Evolutionary conservation across 2,797 vertebrate species (phyloP).

Genomic region (Balearica regulorum): DNA sequence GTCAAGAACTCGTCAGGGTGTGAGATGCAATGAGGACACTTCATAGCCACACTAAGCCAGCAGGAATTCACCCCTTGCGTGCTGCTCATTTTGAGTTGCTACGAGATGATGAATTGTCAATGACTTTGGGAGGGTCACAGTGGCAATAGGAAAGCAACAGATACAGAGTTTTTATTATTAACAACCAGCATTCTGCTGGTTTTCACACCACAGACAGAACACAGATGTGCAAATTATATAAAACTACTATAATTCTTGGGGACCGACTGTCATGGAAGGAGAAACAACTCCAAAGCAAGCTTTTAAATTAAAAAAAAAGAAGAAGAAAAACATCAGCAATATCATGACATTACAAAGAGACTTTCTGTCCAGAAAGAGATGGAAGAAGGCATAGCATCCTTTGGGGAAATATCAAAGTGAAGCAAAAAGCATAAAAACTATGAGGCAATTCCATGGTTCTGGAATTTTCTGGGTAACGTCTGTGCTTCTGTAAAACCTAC

Average conservation of each 20-base stretch:
- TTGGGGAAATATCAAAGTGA: neutral
- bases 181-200: neutral
- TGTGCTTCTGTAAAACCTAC: neutral
- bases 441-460: neutral
- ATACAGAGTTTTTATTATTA: neutral
- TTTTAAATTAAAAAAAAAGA: neutral
- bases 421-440: neutral
- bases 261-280: neutral
- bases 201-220: neutral
- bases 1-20: neutral
- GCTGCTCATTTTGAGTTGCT: neutral
- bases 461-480: neutral
- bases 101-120: neutral
- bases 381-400: neutral
- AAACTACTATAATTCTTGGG: neutral
- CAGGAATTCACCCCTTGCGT: neutral
- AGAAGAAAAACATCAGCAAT: neutral
- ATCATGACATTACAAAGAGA: neutral
- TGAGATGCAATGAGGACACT: neutral
- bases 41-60: neutral
- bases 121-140: neutral
- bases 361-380: neutral
- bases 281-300: neutral
- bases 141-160: neutral
- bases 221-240: neutral